Percentiles rank a stretch among this genome's conserved stretches.
phyloP scores from a whole-genome alignment of 2,888 invertebrate species.

The Drosophila stalkeri region DNA sequence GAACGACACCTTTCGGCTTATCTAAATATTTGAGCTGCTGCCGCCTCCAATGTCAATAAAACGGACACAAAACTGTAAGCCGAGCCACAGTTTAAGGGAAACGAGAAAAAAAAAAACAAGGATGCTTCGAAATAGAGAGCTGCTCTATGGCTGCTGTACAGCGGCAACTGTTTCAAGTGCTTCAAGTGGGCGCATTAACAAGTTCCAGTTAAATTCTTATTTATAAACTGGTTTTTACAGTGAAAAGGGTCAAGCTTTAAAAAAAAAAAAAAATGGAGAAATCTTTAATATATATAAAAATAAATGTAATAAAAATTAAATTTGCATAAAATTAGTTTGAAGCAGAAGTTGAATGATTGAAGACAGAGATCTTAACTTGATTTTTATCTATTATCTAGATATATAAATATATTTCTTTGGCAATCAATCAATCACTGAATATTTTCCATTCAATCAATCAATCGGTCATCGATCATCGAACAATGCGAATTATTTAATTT shows the following conservation, averaged over 20 bases:
- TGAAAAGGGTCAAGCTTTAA: background rate
- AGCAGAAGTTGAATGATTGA: background rate
- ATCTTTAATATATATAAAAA: too few species aligned
- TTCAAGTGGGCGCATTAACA: background rate
- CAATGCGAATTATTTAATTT: constrained; percentile 8
- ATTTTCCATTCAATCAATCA: constrained; percentile 17
- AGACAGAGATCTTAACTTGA: background rate
- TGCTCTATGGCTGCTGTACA: background rate
- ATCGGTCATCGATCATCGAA: constrained; percentile 49
- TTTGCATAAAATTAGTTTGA: too few species aligned
- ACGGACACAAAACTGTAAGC: constrained; percentile 32
- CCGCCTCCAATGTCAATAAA: constrained; percentile 63
- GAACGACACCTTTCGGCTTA: constrained; percentile 65
- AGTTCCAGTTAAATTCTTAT: constrained; percentile 9
- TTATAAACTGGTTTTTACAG: background rate
- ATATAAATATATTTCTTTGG: background rate
- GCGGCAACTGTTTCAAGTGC: background rate
- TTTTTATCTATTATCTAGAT: background rate
- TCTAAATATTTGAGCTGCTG: constrained; percentile 66
- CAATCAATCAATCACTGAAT: background rate
- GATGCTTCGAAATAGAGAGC: constrained; percentile 1
- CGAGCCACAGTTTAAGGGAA: background rate
- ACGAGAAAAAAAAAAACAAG: background rate
- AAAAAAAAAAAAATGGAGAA: too few species aligned
- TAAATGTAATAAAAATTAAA: too few species aligned